These are phyloP conservation scores for Astur gentilis DNA, from an alignment of 2,113 vertebrate species.

Conservation along the genomic window DNA sequence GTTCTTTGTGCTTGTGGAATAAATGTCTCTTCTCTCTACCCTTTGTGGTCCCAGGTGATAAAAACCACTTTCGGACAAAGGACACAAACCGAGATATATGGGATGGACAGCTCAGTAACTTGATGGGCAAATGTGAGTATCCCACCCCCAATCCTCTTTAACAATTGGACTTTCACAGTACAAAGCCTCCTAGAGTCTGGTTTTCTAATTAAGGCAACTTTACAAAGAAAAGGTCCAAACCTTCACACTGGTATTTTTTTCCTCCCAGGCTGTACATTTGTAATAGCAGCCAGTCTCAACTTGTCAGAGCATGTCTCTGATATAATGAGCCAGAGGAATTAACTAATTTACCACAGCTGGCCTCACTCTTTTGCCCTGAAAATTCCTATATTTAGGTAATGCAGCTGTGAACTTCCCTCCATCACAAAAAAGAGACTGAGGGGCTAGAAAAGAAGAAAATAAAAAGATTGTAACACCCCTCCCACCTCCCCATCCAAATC, in stretches of 20 bases:
- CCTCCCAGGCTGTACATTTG: neutral
- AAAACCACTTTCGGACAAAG: slow-evolving; percentile 34
- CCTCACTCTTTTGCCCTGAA: neutral
- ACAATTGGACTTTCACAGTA: neutral
- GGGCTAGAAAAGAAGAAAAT: neutral
- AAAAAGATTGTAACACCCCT: neutral
- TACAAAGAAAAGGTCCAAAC: neutral
- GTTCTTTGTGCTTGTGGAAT: slow-evolving; percentile 8
- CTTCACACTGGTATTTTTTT: neutral
- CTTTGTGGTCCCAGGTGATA: neutral
- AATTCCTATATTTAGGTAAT: neutral
- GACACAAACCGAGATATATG: neutral
- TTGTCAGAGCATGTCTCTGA: slow-evolving; percentile 3
- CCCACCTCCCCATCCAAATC: neutral
- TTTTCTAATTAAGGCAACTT: slow-evolving; percentile 56
- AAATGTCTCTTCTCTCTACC: neutral
- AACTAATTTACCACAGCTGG: slow-evolving; percentile 29
- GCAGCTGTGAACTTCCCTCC: neutral
- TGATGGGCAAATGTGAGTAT: neutral
- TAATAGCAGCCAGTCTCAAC: neutral
- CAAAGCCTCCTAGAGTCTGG: neutral
- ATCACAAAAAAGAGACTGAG: neutral
- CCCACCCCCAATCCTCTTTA: neutral
- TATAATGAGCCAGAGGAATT: slow-evolving; percentile 7
- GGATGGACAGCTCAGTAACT: neutral